These are phyloP conservation scores for Channa argus DNA, from an alignment of 2,113 vertebrate species.

Conservation along the genomic window DNA sequence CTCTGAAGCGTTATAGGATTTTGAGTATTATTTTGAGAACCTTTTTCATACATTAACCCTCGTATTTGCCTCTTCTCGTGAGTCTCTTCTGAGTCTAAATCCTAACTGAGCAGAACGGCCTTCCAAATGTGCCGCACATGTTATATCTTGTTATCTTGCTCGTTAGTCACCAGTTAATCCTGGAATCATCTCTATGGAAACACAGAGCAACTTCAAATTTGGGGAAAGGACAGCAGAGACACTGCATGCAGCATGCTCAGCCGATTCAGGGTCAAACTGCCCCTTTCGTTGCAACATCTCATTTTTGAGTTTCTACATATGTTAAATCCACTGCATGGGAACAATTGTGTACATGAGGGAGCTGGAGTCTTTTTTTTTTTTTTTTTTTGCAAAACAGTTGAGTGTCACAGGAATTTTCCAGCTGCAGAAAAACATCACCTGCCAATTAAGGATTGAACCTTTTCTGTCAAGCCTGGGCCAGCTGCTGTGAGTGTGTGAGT, in stretches of 20 bases:
- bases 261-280: background rate
- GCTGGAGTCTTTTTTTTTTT: background rate
- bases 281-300: background rate
- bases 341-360: background rate
- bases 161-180: background rate
- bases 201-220: background rate
- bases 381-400: conserved; percentile 32
- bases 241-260: background rate
- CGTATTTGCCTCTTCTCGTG: too few species aligned
- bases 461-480: conserved; percentile 60
- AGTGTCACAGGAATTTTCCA: conserved; percentile 63
- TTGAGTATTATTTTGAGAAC: too few species aligned
- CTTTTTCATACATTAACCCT: too few species aligned
- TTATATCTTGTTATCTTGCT: background rate
- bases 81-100: background rate
- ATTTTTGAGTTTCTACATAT: background rate
- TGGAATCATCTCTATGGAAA: background rate
- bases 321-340: background rate
- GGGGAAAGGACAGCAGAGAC: background rate
- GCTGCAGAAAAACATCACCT: conserved; percentile 58
- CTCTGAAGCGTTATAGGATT: too few species aligned
- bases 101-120: too few species aligned
- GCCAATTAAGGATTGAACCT: conserved; percentile 63
- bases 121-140: background rate
- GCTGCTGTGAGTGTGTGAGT: conserved; percentile 46